Evolutionary conservation across 2,113 vertebrate genomes (phyloP).

Genomic region (Anser brachyrhynchus): DNA sequence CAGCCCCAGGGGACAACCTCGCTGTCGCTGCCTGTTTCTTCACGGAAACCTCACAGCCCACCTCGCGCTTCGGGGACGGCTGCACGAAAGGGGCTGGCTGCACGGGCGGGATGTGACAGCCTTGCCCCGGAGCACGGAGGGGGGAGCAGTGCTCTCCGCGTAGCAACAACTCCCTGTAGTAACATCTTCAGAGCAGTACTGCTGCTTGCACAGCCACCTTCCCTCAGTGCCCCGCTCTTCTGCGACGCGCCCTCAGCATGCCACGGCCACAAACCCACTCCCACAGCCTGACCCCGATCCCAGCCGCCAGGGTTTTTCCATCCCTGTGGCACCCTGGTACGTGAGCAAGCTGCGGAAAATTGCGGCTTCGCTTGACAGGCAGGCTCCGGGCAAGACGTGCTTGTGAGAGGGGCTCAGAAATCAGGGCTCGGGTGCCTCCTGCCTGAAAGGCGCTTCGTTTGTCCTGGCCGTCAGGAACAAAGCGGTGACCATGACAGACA

Average conservation of each 20-base stretch:
- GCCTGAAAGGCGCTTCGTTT: neutral
- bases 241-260: fast-evolving
- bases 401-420: neutral
- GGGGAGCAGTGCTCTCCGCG: neutral
- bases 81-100: fast-evolving
- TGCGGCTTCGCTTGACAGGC: neutral
- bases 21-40: slow-evolving; percentile 1
- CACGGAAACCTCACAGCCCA: neutral
- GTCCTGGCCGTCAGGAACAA: neutral
- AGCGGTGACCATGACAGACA: neutral
- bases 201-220: neutral
- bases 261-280: fast-evolving
- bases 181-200: neutral
- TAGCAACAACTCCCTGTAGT: neutral
- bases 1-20: neutral
- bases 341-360: fast-evolving
- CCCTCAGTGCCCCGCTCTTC: fast-evolving
- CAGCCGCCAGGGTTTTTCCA: neutral
- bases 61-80: neutral
- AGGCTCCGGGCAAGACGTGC: neutral
- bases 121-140: fast-evolving
- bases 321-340: fast-evolving
- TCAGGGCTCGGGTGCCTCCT: fast-evolving
- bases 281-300: neutral
- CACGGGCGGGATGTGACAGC: fast-evolving